Evolutionary conservation across 2,888 invertebrate species (phyloP), one percentile per base, ranked within the genome.

Genomic region (Calliscelio sp.): DNA sequence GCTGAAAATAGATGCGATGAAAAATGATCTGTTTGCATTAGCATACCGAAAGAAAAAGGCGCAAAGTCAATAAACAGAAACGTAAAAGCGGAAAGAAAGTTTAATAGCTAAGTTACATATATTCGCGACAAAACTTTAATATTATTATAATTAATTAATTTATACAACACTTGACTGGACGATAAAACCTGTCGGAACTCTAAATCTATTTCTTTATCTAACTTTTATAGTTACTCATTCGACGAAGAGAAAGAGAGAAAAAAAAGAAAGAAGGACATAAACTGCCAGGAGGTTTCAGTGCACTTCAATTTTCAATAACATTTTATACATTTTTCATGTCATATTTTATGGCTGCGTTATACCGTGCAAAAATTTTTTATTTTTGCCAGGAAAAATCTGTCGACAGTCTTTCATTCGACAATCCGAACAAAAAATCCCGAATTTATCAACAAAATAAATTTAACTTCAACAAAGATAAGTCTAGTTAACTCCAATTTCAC

Each of bases 301-400:
- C 57, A 35, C 57, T 57, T 57, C 46, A 63, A 63, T 63, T 63
- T 46, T 63, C 46, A 63, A 63, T 63, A 63, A 63, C 63, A 63
- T 46, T 63, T 46, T 63, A 63, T 63, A 44, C 46, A 46, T 46
- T 46, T 63, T 63, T 46, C 63, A 35, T 28, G 63, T 32, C 46
- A 28, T 20, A 35, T 46, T 63, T 63, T 63, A 46, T 24, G n/a
- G 41, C 57, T 16, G 8, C 3, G 53, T 53, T 53, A 53, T 25
- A 32, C 35, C 57, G 18, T 32, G 35, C 14, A 18, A 35, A 57
- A 32, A 32, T 16, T 32, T 18, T 32, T 32, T 32, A 32, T 32
- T 32, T 32, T 32, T 32, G 32, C 14, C n/a, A n/a, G n/a, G n/a
- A n/a, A n/a, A n/a, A n/a, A n/a, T n/a, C n/a, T n/a, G n/a, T n/a